Conservation (phyloP, 2,797 vertebrate species). For the Limosa lapponica region DNA sequence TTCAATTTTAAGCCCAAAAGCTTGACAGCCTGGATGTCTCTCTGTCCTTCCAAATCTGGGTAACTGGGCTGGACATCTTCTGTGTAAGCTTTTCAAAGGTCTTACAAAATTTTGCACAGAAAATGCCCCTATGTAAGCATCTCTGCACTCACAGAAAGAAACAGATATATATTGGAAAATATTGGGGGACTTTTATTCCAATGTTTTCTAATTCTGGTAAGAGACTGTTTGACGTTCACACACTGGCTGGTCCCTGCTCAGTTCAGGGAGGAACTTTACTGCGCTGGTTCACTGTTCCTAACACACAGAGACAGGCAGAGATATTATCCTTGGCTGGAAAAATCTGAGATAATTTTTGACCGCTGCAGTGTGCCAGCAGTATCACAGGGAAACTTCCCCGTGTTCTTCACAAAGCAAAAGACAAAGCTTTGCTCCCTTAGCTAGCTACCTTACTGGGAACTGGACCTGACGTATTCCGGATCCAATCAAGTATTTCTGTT, state of each 20-base stretch:
- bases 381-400: background rate
- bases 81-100: background rate
- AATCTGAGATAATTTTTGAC: background rate
- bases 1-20: background rate
- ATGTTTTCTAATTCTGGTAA: background rate
- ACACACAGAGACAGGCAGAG: background rate
- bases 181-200: background rate
- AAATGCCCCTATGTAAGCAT: background rate
- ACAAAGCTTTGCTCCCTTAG: background rate
- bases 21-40: background rate
- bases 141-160: background rate
- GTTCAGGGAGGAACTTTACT: background rate
- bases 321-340: background rate
- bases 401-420: background rate
- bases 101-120: background rate
- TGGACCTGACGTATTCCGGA: background rate
- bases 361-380: background rate
- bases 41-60: background rate
- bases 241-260: background rate
- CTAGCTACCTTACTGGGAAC: background rate
- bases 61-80: background rate
- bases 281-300: background rate
- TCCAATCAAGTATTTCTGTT: background rate
- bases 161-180: background rate
- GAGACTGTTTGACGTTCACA: background rate